Base-by-base conservation (phyloP, 2,797 vertebrate genomes). In the Synanceia verrucosa region DNA sequence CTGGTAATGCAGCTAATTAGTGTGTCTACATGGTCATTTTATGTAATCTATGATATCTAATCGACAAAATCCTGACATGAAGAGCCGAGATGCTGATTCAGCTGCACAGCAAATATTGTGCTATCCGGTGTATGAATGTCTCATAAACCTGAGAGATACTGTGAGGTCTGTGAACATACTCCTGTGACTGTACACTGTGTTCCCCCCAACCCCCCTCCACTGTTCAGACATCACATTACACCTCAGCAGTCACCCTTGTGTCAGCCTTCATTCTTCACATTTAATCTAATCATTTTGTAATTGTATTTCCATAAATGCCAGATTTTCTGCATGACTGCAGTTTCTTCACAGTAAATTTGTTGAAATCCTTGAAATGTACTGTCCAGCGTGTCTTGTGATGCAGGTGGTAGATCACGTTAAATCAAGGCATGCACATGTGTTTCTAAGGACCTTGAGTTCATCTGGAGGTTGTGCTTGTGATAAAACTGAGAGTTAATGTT, bases 121-220 rank as follows among this genome's bases (percentile, higher is more conserved):
- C 59, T 12, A 57, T 39, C 63, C 31, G 33, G 39, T 59, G 57
- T 52, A 50, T 51, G 66, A 79, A 79, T 85, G 70, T 68, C 60
- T 88, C 79, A 84, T 52, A 37, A 34, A 76, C 31, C 58, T 76
- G 82, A 74, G 63, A 88, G 65, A 70, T 74, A 34, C 43, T 2
- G 21, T 3, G 8, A 23, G 13, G 6, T 64, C 46, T 66, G 65
- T 73, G 57, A 61, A 67, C 39, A 56, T 6, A 59, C 52, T 41
- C 5, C n/a, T 24, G 13, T 31, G 4, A 58, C 39, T 51, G 67
- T 39, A 69, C 72, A 55, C 65, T n/a, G 6, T 77, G 55, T 70
- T 50, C 63, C 47, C 9, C 26, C 28, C 2, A n/a, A 10, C 9
- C 4, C 14, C 1, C 16, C 8, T 41, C 39, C 6, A 6, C 39